Conservation (phyloP, 2,797 vertebrate species). For the Sylvia borin region DNA sequence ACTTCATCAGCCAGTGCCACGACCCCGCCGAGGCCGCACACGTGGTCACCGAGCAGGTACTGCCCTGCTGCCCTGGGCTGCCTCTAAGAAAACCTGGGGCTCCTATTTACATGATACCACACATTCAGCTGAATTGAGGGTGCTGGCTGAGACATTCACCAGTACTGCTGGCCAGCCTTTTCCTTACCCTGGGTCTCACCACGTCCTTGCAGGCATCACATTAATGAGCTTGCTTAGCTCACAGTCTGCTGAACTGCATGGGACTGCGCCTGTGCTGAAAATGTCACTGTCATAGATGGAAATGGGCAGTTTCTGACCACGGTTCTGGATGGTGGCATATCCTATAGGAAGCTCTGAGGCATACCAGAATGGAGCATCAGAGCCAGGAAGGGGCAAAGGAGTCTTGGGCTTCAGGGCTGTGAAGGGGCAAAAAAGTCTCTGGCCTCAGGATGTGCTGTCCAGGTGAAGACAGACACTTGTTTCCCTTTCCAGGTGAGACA, state of each 20-base stretch:
- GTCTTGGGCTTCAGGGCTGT: background rate
- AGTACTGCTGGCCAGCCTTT: background rate
- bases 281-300: background rate
- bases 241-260: background rate
- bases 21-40: constrained; percentile 94
- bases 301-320: background rate
- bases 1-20: constrained; percentile 92
- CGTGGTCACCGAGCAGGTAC: constrained; percentile 93
- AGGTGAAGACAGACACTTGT: background rate
- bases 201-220: background rate
- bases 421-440: background rate
- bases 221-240: background rate
- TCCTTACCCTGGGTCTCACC: background rate
- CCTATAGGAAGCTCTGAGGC: background rate
- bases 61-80: background rate
- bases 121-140: background rate
- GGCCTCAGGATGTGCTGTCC: background rate
- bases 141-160: background rate
- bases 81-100: fast-evolving
- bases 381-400: background rate
- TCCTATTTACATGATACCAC: background rate
- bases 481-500: background rate
- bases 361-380: background rate
- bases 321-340: background rate
- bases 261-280: background rate